Evolutionary conservation across 2,888 invertebrate species (phyloP), one percentile per base, ranked within the genome.

Genomic region (Chirona hameri): DNA sequence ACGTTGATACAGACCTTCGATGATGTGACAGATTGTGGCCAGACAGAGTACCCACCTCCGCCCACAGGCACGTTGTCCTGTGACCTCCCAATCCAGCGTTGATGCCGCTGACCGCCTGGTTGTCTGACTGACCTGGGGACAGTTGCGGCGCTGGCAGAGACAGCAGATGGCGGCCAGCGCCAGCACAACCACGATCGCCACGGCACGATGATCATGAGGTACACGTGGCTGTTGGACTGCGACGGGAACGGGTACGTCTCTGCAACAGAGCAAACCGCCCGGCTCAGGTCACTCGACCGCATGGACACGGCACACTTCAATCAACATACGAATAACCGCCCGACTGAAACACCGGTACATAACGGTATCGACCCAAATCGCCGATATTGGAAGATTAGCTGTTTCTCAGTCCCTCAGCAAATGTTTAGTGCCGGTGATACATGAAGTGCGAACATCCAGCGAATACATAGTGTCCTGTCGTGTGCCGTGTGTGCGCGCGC

Each of bases 161-260:
- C 80, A 80, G 80, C 80, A 27, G 52, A 80, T 80, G 80, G 52
- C 80, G 5, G 80, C 48, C 52, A 80, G 18, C 15, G 55, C 27
- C 52, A 80, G 52, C 27, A 80, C 52, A 15, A 80, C 52, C 15
- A 55, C 80, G 21, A 80, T 29, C 12, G 55, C 52, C 52, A 80
- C 7, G 80, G 52, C 3, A 29, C 29, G 55, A 80, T 29, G 52
- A 80, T 80, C 52, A 80, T 80, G 52, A 80, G 52, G 80, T 80
- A 80, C 39, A 76, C 76, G 76, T 76, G 76, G 10, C 76, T 46
- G 76, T 15, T 46, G 46, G 46, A 46, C 24, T 27, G 31, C 2
- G 76, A 39, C 46, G 76, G 18, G 31, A 76, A 76, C 46, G 21
- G 76, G 76, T 46, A 39, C 76, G 46, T 9, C 24, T 76, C 76